Evolutionary conservation across 2,888 invertebrate species (phyloP), one percentile per base, ranked within the genome.

Genomic region (Itoplectis maculator): DNA sequence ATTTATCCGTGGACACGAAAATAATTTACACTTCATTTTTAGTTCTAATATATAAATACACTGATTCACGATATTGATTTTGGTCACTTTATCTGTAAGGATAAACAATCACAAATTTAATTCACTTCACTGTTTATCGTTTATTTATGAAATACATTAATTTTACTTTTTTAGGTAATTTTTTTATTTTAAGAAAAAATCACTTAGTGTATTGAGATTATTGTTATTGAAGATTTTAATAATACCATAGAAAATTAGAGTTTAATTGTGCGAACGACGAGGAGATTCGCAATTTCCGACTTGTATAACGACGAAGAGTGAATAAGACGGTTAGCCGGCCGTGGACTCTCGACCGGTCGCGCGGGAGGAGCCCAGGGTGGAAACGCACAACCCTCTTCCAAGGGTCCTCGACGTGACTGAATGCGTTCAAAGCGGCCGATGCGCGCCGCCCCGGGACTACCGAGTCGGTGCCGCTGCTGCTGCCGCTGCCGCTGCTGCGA

Each of bases 321-420:
- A 15, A 81, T 49, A 65, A 78, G 73, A 79, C 54, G 51, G 20
- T 42, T 80, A 40, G 72, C 75, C 59, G 29, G 29, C 29, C 74
- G 74, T 37, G 45, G n/a, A 20, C 20, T 61, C 63, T 63, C 40
- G 40, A 40, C 18, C 63, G 63, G 1, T 37, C 65, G 75, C 75
- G 65, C 75, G 65, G 45, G 61, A 77, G 63, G 70, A 51, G 80
- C 68, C 80, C 81, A 65, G 85, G 70, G 81, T 85, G 81, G 72
- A 81, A 83, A 82, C 75, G 83, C 89, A 59, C 59, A 79, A 85
- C 88, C 90, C 87, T 89, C 89, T 87, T 86, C 86, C 79, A 88
- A 90, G 89, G 87, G 88, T 90, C 88, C 89, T 89, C 90, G 89
- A 84, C 84, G 88, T 88, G 87, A 91, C 91, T 91, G 91, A 89